Evolutionary conservation across 2,797 vertebrate species (phyloP).

Genomic region (Pterois miles): DNA sequence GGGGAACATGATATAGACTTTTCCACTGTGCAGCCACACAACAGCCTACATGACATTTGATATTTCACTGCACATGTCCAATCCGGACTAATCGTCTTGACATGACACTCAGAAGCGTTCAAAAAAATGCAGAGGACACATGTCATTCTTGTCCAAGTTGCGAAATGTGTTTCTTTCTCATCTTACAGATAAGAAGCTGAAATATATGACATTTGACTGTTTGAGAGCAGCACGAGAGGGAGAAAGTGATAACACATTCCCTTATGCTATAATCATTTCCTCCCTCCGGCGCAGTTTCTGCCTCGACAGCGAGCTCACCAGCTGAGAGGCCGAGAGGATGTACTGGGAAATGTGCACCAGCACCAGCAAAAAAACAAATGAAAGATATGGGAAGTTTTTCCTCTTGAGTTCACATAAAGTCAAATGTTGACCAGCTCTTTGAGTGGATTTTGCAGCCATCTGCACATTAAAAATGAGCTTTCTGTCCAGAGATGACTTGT

Average conservation of each 20-base stretch:
- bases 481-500: constrained; percentile 30
- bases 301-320: constrained; percentile 67
- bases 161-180: constrained; percentile 56
- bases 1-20: constrained; percentile 57
- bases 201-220: constrained; percentile 53
- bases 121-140: constrained; percentile 15
- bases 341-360: constrained; percentile 56
- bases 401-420: constrained; percentile 8
- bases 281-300: constrained; percentile 67
- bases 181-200: constrained; percentile 65
- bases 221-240: constrained; percentile 60
- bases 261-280: constrained; percentile 79
- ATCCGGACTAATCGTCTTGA: constrained; percentile 39
- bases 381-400: constrained; percentile 5
- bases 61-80: constrained; percentile 57
- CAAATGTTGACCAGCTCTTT: constrained; percentile 16
- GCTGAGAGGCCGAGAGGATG: constrained; percentile 67
- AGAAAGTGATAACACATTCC: constrained; percentile 80
- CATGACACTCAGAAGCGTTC: constrained; percentile 52
- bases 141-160: constrained; percentile 40
- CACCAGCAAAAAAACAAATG: constrained; percentile 25
- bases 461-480: constrained; percentile 21
- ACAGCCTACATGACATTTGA: constrained; percentile 67
- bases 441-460: background rate
- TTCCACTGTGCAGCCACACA: constrained; percentile 48